Percentiles rank a stretch among this genome's conserved stretches.
Conservation (phyloP, 2,797 vertebrate species). For the Acipenser ruthenus region DNA sequence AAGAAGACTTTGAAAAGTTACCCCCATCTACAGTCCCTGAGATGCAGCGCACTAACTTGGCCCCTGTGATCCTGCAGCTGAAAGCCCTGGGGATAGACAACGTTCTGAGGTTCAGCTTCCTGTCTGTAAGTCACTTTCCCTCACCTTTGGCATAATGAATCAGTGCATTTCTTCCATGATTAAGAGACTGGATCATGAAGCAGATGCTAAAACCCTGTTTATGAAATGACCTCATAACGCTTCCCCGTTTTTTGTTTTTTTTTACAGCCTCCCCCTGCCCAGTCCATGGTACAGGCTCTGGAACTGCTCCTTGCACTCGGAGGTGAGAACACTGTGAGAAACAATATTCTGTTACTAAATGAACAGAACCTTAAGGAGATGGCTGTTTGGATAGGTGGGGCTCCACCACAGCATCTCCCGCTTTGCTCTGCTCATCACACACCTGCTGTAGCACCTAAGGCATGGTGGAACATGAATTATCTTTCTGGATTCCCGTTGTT, state of each 20-base stretch:
- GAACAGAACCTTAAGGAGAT: too few species aligned
- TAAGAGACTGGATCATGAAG: not conserved
- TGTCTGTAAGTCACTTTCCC: slow-evolving; percentile 68
- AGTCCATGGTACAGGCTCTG: slow-evolving; percentile 97
- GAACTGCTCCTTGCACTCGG: slow-evolving; percentile 92
- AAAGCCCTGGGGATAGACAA: slow-evolving; percentile 96
- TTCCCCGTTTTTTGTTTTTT: slow-evolving; percentile 16
- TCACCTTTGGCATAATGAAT: slow-evolving; percentile 30
- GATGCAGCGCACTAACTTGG: slow-evolving; percentile 95
- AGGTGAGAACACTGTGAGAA: slow-evolving; percentile 58
- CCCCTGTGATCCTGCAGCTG: slow-evolving; percentile 92
- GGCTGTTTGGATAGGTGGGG: too few species aligned
- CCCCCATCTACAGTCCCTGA: slow-evolving; percentile 84
- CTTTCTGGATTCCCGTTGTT: too few species aligned
- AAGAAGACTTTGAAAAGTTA: slow-evolving; percentile 92
- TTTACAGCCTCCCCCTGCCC: slow-evolving; percentile 86
- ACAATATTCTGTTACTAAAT: not conserved
- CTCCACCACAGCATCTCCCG: too few species aligned
- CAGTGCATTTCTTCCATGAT: not conserved
- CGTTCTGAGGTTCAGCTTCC: slow-evolving; percentile 93
- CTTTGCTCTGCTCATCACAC: too few species aligned
- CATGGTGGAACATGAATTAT: too few species aligned
- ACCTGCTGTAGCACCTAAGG: not conserved
- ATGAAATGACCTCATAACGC: not conserved
- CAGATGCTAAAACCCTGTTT: slow-evolving; percentile 11